Base-by-base conservation (phyloP, 2,888 invertebrate species). In the Andrena bucephala region DNA sequence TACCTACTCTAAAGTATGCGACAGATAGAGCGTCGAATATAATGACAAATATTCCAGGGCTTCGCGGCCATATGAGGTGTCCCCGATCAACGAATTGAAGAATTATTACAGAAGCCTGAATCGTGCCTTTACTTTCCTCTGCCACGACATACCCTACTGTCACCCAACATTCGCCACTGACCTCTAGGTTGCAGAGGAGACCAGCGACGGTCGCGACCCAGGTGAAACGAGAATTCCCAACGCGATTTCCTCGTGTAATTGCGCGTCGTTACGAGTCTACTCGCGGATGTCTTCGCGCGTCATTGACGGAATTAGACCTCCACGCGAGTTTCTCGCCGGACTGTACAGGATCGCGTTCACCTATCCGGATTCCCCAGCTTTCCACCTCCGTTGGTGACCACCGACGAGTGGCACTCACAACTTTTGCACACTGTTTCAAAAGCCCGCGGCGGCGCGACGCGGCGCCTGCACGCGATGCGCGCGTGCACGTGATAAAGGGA, bases 351-450 rank as follows among this genome's bases (percentile, higher is more conserved):
- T 60, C n/a, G 31, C 33, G 52, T 69, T 66, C 36, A 52, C 54
- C 60, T 76, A 77, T 80, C 74, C 79, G 68, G 65, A 80, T 83
- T 77, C 77, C 69, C 68, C 16, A 50, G 50, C 70, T 82, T 67
- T 70, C 73, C 20, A 20, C 20, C 20, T 20, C 20, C 20, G 20
- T 20, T 20, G 79, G 33, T 65, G 59, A 63, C 42, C 59, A 62
- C 75, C 77, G 75, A 68, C 67, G 81, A 79, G 78, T 83, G 85
- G 72, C 77, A 83, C 75, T 83, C 84, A 82, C 67, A 81, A 84
- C 82, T 81, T 80, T 71, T 84, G 77, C 83, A 84, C 83, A 80
- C 82, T 85, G 86, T 86, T 85, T 81, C 85, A 84, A 84, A 76
- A 54, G 62, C n/a, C 3, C 27, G 20, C 63, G 27, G 20, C 36